Evolutionary conservation across 1,140 invertebrate species (phyloP).

Genomic region (Drosophila busckii): DNA sequence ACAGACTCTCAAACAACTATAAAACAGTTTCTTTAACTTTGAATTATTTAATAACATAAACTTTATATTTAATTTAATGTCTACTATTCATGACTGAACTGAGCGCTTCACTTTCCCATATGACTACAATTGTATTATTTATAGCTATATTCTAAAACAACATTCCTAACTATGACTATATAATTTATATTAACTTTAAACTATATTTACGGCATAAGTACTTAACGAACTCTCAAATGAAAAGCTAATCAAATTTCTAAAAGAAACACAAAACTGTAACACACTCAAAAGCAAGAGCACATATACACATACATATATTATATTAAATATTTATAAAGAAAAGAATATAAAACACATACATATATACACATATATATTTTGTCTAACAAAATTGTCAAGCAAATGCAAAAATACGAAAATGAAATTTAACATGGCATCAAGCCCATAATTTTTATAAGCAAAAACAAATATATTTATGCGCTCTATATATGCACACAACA

Average conservation of each 20-base stretch:
- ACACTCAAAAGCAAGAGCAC: constrained; percentile 24
- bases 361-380: constrained; percentile 60
- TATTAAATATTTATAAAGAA: constrained; percentile 15
- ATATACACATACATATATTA: constrained; percentile 38
- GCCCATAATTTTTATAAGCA: constrained; percentile 42
- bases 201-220: constrained; percentile 41
- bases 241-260: constrained; percentile 68
- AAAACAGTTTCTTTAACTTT: constrained; percentile 18
- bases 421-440: constrained; percentile 30
- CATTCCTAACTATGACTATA: constrained; percentile 40
- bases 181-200: constrained; percentile 24
- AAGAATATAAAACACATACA: too few relatives aligned
- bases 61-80: neutral
- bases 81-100: constrained; percentile 12
- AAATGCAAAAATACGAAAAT: constrained; percentile 15
- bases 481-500: too few relatives aligned
- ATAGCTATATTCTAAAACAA: constrained; percentile 12
- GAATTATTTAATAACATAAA: neutral
- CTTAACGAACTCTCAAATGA: constrained; percentile 45
- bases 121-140: constrained; percentile 35
- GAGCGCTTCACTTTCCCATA: constrained; percentile 21
- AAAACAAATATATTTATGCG: constrained; percentile 40
- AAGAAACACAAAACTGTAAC: constrained; percentile 55
- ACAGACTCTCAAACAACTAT: neutral
- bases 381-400: constrained; percentile 64